These are phyloP conservation scores for Antrozous pallidus DNA, from an alignment of 2,797 vertebrate genomes.

Conservation along the genomic window DNA sequence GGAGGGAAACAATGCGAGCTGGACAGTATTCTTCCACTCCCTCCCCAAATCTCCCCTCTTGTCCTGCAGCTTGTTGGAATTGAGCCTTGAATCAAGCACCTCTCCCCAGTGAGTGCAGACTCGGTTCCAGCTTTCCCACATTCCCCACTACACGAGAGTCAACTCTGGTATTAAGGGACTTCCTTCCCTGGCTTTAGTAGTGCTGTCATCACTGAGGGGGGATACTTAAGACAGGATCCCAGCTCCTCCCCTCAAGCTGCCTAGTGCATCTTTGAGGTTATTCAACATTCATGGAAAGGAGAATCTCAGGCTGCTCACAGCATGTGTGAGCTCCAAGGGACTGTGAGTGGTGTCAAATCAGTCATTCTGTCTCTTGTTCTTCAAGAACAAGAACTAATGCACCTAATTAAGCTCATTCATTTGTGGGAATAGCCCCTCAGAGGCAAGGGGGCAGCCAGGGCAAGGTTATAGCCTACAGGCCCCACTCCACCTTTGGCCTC, in stretches of 20 bases:
- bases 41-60: not conserved
- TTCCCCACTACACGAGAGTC: not conserved
- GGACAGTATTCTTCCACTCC: not conserved
- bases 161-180: rapidly evolving
- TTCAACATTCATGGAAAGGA: not conserved
- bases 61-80: not conserved
- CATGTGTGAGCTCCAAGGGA: not conserved
- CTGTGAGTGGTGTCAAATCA: not conserved
- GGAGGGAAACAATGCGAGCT: not conserved
- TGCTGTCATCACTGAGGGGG: not conserved
- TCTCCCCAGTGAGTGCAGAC: not conserved
- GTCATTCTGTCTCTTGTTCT: not conserved
- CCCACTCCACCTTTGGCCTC: not conserved
- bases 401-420: not conserved
- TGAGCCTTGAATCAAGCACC: not conserved
- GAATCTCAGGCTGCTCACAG: not conserved
- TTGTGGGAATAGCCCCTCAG: not conserved
- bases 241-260: not conserved
- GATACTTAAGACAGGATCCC: not conserved
- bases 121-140: not conserved
- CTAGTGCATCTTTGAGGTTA: not conserved
- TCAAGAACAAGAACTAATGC: not conserved
- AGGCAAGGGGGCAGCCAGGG: not conserved
- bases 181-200: not conserved
- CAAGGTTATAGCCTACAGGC: not conserved